Conservation (phyloP, 2,113 vertebrate species). For the Caranx ignobilis region DNA sequence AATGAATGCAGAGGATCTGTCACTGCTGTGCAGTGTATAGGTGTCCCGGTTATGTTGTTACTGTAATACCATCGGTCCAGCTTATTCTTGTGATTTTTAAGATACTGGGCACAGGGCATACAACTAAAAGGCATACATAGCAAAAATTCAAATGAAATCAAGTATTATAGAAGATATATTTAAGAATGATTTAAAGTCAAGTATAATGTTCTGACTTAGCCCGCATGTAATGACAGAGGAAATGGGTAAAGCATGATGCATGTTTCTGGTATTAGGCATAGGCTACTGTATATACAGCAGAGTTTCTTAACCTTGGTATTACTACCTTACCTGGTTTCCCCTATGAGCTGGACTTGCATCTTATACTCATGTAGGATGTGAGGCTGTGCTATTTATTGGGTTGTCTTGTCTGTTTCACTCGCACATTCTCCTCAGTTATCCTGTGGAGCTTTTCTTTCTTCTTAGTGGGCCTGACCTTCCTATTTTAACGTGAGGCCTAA, state of each 20-base stretch:
- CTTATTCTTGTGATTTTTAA: constrained; percentile 13
- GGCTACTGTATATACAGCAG: constrained; percentile 21
- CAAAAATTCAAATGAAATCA: background rate
- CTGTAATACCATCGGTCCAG: constrained; percentile 26
- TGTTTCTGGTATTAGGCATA: constrained; percentile 28
- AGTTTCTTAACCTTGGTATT: constrained; percentile 24
- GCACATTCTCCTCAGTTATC: background rate
- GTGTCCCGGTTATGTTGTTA: constrained; percentile 35
- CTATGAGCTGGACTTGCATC: constrained; percentile 46
- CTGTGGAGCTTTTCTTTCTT: constrained; percentile 32
- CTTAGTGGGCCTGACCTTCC: constrained; percentile 17
- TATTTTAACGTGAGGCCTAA: constrained; percentile 39
- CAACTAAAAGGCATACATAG: constrained; percentile 21
- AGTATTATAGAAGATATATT: constrained; percentile 18
- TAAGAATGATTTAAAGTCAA: constrained; percentile 24
- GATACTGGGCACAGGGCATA: background rate
- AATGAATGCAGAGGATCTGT: constrained; percentile 20
- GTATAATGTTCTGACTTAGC: constrained; percentile 37
- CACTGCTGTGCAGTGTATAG: constrained; percentile 43
- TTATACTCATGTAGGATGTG: constrained; percentile 12
- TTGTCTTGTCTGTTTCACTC: constrained; percentile 21
- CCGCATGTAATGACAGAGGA: constrained; percentile 45
- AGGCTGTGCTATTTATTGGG: background rate
- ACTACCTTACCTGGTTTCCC: constrained; percentile 9
- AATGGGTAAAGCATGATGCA: constrained; percentile 40